Evolutionary conservation across 2,113 vertebrate genomes (phyloP).

Genomic region (Nothobranchius kuhntae): DNA sequence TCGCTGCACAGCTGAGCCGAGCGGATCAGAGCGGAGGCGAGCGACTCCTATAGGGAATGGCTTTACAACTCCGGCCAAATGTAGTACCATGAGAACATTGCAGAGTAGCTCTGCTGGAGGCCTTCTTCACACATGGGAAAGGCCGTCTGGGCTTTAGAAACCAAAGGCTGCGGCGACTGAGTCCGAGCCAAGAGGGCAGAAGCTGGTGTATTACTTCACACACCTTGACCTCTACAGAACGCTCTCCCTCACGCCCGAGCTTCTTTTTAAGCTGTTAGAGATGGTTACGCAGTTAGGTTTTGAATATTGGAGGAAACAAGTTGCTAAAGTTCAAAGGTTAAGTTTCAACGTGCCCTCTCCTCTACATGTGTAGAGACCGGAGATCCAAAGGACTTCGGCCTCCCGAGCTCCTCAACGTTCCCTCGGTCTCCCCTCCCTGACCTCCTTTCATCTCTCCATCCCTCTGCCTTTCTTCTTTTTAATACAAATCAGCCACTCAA

Average conservation of each 20-base stretch:
- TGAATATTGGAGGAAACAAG: too few species aligned
- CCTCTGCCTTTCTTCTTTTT: slow-evolving; percentile 65
- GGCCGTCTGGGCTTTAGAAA: slow-evolving; percentile 65
- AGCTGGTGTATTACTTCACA: slow-evolving; percentile 44
- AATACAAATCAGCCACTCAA: slow-evolving; percentile 76
- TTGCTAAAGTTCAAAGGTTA: slow-evolving; percentile 32
- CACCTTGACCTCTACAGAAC: slow-evolving; percentile 48
- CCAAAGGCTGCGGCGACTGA: slow-evolving; percentile 43
- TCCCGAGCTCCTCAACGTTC: slow-evolving; percentile 56
- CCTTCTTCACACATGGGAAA: slow-evolving; percentile 74
- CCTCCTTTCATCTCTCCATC: slow-evolving; percentile 70
- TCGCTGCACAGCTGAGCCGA: slow-evolving; percentile 57
- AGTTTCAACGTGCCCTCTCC: slow-evolving; percentile 16
- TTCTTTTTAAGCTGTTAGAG: background rate
- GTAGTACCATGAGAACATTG: slow-evolving; percentile 58
- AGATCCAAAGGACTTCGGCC: slow-evolving; percentile 58
- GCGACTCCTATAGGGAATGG: slow-evolving; percentile 66
- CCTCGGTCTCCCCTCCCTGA: slow-evolving; percentile 58
- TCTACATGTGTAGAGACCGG: slow-evolving; percentile 41
- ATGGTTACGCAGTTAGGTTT: too few species aligned
- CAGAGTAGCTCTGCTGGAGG: slow-evolving; percentile 70
- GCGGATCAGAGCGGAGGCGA: slow-evolving; percentile 68
- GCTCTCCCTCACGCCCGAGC: slow-evolving; percentile 13
- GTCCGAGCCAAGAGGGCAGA: slow-evolving; percentile 53
- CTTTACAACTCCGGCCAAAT: slow-evolving; percentile 73